Conservation (phyloP, 2,113 vertebrate genomes). For the Carettochelys insculpta region DNA sequence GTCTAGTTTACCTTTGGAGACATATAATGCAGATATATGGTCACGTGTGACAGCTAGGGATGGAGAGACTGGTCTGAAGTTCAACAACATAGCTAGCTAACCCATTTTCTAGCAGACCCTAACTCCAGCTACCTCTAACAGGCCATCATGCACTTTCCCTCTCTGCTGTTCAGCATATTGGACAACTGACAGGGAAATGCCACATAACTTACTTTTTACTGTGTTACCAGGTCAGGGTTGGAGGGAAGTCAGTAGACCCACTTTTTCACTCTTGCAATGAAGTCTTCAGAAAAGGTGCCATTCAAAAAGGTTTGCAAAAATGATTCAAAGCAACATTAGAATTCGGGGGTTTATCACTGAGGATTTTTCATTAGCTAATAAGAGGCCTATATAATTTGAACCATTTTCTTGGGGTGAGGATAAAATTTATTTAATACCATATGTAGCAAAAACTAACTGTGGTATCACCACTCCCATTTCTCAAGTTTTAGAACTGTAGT, state of each 20-base stretch:
- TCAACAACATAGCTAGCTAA: conserved; percentile 28
- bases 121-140: not conserved
- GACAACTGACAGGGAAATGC: rapidly evolving
- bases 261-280: rapidly evolving
- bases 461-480: not conserved
- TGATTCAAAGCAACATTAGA: not conserved
- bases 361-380: not conserved
- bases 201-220: not conserved
- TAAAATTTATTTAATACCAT: not conserved
- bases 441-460: not conserved
- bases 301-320: not conserved
- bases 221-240: rapidly evolving
- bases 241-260: not conserved
- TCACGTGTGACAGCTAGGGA: not conserved
- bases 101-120: not conserved
- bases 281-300: not conserved
- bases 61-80: not conserved
- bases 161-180: not conserved
- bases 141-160: not conserved
- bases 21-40: not conserved
- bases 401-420: not conserved
- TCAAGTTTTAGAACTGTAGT: not conserved
- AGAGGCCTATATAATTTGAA: not conserved
- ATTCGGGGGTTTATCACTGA: not conserved
- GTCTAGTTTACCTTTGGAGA: conserved; percentile 14